These are phyloP conservation scores for Xanthia icteritia DNA, from an alignment of 2,888 invertebrate genomes.

Conservation along the genomic window DNA sequence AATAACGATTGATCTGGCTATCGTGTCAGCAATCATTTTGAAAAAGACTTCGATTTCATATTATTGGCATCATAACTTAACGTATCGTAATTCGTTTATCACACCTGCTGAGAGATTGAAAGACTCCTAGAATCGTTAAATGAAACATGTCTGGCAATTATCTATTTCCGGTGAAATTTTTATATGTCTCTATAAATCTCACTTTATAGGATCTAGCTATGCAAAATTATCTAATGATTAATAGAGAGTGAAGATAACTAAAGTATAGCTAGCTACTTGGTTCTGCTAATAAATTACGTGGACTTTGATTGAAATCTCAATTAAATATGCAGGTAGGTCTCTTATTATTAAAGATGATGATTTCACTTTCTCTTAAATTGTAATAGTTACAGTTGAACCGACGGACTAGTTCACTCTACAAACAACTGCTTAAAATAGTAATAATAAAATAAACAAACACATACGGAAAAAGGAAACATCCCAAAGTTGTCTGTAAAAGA, in stretches of 20 bases:
- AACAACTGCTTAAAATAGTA: not conserved
- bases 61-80: slow-evolving; percentile 2
- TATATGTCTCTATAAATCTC: slow-evolving; percentile 14
- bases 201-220: slow-evolving; percentile 3
- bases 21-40: not conserved
- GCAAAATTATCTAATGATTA: slow-evolving; percentile 5
- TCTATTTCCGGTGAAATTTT: slow-evolving; percentile 6
- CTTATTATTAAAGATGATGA: not conserved
- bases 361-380: slow-evolving; percentile 31
- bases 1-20: not conserved
- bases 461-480: no score
- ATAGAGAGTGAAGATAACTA: slow-evolving; percentile 23
- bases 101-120: not conserved
- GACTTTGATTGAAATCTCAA: slow-evolving; percentile 24
- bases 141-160: slow-evolving; percentile 7
- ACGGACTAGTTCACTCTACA: no score
- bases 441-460: no score
- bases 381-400: not conserved
- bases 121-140: not conserved
- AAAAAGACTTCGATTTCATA: not conserved
- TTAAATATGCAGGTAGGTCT: slow-evolving; percentile 18
- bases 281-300: slow-evolving; percentile 16
- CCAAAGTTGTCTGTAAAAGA: no score
- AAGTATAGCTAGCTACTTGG: slow-evolving; percentile 3
- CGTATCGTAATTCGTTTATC: not conserved